These are phyloP conservation scores for Sebastes paucispinis DNA, from an alignment of 2,797 vertebrate species.

Conservation along the genomic window DNA sequence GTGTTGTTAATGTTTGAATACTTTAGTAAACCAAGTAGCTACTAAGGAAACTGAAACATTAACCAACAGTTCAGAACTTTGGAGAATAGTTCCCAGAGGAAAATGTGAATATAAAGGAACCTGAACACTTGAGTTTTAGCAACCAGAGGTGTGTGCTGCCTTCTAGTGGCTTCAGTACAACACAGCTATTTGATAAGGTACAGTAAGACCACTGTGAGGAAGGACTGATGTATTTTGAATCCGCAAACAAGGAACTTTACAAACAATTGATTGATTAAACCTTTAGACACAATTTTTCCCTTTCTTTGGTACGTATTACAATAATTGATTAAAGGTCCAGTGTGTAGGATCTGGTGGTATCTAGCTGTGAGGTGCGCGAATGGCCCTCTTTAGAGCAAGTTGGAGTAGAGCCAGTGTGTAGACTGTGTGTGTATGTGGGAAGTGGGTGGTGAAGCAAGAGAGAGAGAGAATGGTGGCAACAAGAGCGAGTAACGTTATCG, in stretches of 20 bases:
- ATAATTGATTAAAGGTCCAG: background rate
- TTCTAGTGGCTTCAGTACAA: conserved; percentile 39
- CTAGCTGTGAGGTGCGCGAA: no score
- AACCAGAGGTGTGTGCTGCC: conserved; percentile 45
- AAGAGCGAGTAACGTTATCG: no score
- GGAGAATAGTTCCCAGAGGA: background rate
- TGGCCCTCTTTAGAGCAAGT: no score
- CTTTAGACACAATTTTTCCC: background rate
- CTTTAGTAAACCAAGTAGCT: background rate
- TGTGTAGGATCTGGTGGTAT: no score
- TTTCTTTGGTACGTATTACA: background rate
- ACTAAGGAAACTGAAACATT: background rate
- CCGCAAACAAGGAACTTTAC: background rate
- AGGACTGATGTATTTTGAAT: background rate
- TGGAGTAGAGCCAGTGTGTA: no score
- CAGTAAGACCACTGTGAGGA: background rate
- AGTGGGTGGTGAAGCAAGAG: no score
- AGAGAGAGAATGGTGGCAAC: no score
- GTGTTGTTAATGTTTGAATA: background rate
- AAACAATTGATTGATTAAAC: background rate
- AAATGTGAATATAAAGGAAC: background rate
- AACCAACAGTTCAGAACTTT: background rate
- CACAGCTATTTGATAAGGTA: background rate
- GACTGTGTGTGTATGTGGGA: no score
- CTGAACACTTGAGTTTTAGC: background rate